phyloP scores from a whole-genome alignment of 2,888 invertebrate genomes.

The Selenia dentaria region DNA sequence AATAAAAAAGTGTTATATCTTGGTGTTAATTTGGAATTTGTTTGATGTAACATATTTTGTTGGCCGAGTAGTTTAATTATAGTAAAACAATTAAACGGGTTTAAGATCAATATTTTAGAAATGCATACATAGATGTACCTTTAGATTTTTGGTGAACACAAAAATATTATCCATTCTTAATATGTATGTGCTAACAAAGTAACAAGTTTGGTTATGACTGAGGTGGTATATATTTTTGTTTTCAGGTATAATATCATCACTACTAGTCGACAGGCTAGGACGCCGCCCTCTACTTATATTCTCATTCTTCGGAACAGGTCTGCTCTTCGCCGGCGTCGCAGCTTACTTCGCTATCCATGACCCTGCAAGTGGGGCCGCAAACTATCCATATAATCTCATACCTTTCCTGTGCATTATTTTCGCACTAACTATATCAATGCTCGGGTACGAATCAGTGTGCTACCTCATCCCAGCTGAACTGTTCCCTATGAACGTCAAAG shows the following conservation, averaged over 20 bases:
- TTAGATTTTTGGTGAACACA: too few relatives aligned
- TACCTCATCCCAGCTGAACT: slow-evolving; percentile 80
- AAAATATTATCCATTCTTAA: too few relatives aligned
- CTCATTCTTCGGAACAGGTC: slow-evolving; percentile 58
- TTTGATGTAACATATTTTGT: too few relatives aligned
- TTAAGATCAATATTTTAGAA: too few relatives aligned
- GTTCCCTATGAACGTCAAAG: slow-evolving; percentile 83
- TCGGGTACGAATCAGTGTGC: slow-evolving; percentile 77
- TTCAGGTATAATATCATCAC: slow-evolving; percentile 63
- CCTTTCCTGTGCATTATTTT: slow-evolving; percentile 69
- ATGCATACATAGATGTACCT: too few relatives aligned
- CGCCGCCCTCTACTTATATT: slow-evolving; percentile 73
- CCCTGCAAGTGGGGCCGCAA: slow-evolving; percentile 28
- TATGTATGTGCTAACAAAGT: too few relatives aligned
- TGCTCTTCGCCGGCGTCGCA: slow-evolving; percentile 46
- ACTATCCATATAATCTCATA: slow-evolving; percentile 50
- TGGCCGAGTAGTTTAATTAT: too few relatives aligned
- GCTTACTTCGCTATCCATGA: slow-evolving; percentile 60
- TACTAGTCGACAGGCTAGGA: slow-evolving; percentile 63
- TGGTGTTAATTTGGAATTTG: too few relatives aligned
- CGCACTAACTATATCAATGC: slow-evolving; percentile 47
- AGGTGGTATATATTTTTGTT: too few relatives aligned
- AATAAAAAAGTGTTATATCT: too few relatives aligned
- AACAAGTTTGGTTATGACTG: too few relatives aligned
- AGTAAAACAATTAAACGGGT: too few relatives aligned